Evolutionary conservation across 2,113 vertebrate genomes (phyloP).

Genomic region (Pelvicachromis taeniatus): DNA sequence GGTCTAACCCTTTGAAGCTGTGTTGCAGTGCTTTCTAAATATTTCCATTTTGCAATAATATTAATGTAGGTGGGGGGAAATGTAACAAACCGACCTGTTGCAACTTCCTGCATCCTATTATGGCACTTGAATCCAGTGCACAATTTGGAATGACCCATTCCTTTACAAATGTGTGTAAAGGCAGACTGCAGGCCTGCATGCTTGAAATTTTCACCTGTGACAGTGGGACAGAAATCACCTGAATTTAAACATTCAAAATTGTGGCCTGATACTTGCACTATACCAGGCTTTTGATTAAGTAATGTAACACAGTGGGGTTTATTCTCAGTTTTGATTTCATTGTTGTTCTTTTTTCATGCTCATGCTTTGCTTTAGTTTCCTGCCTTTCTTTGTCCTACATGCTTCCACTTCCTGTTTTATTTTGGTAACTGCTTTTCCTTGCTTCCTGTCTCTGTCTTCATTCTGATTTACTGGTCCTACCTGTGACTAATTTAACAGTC

Average conservation of each 20-base stretch:
- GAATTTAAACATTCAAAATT: no score
- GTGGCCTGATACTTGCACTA: no score
- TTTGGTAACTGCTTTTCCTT: neutral
- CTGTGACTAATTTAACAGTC: neutral
- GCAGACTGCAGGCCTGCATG: no score
- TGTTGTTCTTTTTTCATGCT: neutral
- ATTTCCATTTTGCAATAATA: neutral
- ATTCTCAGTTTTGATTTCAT: neutral
- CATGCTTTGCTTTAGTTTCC: neutral
- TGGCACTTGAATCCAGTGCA: no score
- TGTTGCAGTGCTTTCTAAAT: neutral
- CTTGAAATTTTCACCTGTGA: no score
- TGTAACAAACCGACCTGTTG: no score
- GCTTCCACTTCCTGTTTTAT: neutral
- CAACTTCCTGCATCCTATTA: no score
- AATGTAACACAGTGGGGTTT: neutral
- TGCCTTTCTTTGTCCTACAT: neutral
- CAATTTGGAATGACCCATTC: no score
- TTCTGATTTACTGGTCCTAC: neutral
- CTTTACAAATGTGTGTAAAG: no score
- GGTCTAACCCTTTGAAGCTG: neutral
- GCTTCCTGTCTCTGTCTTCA: neutral
- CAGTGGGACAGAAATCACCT: no score
- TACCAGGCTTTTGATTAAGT: neutral
- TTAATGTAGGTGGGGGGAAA: no score